A percentile compares a stretch with the other conserved stretches of the same genome.
Conservation (phyloP, 2,113 vertebrate species). For the Lasiurus cinereus region DNA sequence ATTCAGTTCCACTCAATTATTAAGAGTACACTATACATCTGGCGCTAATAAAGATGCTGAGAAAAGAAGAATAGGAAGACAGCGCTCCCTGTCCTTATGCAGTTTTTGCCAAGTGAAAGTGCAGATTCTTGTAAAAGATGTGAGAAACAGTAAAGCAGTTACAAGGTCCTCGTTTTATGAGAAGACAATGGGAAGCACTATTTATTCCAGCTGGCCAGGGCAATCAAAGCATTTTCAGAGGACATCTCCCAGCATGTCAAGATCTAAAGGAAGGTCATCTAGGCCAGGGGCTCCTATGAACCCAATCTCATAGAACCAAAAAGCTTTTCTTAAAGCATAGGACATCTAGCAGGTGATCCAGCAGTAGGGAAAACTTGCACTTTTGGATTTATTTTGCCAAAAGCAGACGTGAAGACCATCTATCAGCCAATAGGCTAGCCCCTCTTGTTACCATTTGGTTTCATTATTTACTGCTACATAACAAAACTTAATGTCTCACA, state of each 20-base stretch:
- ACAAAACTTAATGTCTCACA: neutral
- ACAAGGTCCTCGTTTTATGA: conserved; percentile 11
- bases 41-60: neutral
- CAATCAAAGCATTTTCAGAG: neutral
- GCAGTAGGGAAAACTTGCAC: neutral
- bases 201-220: neutral
- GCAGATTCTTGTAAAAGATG: neutral
- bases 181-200: neutral
- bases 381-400: conserved; percentile 13
- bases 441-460: neutral
- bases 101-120: neutral
- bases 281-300: neutral
- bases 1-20: neutral
- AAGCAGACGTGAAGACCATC: neutral
- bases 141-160: neutral
- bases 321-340: neutral
- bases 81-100: neutral
- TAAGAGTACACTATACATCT: neutral
- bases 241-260: neutral
- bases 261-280: neutral
- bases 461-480: neutral
- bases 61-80: neutral
- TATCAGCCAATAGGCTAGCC: neutral
- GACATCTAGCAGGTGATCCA: neutral
- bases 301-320: neutral